phyloP scores from a whole-genome alignment of 2,888 invertebrate genomes.

The Chaetogeoica ovagalla region DNA sequence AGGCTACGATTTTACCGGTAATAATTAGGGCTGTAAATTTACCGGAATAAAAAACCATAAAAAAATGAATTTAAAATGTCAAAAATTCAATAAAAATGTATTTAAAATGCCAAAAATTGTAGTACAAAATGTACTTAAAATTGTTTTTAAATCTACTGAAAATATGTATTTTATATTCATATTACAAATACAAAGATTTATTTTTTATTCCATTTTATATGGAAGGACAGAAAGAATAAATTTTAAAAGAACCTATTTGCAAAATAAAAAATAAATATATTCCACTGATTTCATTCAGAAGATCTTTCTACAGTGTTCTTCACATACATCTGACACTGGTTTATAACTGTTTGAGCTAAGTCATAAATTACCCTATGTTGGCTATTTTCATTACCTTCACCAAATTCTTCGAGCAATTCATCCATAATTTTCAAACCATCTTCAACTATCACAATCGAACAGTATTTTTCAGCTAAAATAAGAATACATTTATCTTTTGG shows the following conservation, averaged over 20 bases:
- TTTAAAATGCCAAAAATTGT: too few relatives aligned
- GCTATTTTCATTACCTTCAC: conserved; percentile 16
- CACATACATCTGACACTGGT: conserved; percentile 42
- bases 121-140: too few relatives aligned
- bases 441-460: conserved; percentile 81
- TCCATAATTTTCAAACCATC: conserved; percentile 77
- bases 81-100: too few relatives aligned
- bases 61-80: not conserved
- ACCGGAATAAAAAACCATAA: conserved; percentile 28
- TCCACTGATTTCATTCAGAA: conserved; percentile 15
- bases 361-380: conserved; percentile 18
- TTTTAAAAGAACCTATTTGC: not conserved
- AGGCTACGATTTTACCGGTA: conserved; percentile 19
- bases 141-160: too few relatives aligned
- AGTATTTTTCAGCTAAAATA: conserved; percentile 84
- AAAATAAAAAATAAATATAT: conserved; percentile 8
- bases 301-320: conserved; percentile 28
- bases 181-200: too few relatives aligned
- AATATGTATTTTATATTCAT: too few relatives aligned
- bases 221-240: conserved; percentile 18
- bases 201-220: not conserved
- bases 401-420: conserved; percentile 67
- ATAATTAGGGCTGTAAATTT: too few relatives aligned
- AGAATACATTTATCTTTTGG: not conserved
- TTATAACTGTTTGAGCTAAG: conserved; percentile 47